A percentile compares a stretch with the other conserved stretches of the same genome.
Conservation (phyloP, 2,113 vertebrate genomes). For the Pelecanoides urinatrix region DNA sequence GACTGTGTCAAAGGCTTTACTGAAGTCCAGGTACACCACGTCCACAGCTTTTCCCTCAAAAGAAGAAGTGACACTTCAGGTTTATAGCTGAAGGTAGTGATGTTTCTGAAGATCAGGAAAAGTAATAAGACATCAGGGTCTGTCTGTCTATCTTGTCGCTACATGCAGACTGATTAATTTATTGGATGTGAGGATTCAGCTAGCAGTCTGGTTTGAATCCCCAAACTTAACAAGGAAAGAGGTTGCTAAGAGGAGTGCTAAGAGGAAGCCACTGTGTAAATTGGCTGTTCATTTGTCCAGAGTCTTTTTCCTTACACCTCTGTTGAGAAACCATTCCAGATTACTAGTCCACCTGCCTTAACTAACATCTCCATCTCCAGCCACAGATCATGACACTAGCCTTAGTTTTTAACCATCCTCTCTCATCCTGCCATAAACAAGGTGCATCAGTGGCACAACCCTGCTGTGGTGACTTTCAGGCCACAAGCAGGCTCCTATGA, state of each 20-base stretch:
- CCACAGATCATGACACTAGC: background rate
- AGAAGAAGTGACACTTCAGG: background rate
- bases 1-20: too few relatives aligned
- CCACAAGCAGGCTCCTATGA: background rate
- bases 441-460: background rate
- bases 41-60: too few relatives aligned
- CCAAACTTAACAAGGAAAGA: background rate
- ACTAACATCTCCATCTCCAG: background rate
- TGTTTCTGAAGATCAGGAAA: background rate
- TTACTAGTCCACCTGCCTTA: background rate
- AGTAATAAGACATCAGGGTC: background rate
- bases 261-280: background rate
- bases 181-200: background rate
- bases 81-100: background rate
- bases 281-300: background rate
- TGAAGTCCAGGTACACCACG: too few relatives aligned
- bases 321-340: background rate
- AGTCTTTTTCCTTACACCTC: background rate
- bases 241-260: background rate
- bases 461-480: background rate
- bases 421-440: background rate
- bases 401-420: background rate
- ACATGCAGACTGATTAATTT: background rate
- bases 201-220: rapidly evolving
- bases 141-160: background rate